Conservation (phyloP, 2,797 vertebrate species). For the Semaprochilodus insignis region DNA sequence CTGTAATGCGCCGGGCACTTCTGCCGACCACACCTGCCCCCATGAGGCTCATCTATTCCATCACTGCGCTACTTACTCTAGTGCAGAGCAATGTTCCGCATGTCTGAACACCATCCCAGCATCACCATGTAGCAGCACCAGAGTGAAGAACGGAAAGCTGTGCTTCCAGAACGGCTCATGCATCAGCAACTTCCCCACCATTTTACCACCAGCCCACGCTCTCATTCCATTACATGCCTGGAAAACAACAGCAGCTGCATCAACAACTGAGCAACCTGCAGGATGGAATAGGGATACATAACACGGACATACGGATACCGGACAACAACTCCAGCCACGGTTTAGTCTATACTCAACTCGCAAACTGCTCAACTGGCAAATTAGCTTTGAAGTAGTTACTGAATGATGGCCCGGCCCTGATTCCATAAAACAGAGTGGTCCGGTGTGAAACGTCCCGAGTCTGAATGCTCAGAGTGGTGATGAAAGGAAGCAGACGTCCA, state of each 20-base stretch:
- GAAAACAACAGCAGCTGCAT: slow-evolving; percentile 54
- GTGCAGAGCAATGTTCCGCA: not conserved
- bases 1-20: slow-evolving; percentile 19
- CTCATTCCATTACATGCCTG: slow-evolving; percentile 47
- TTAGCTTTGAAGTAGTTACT: no score
- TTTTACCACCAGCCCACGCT: slow-evolving; percentile 38
- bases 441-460: no score
- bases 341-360: no score
- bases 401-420: no score
- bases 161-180: not conserved
- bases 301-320: not conserved
- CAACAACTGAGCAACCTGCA: no score
- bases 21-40: slow-evolving; percentile 32
- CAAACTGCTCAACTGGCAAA: no score
- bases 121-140: no score
- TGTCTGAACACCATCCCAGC: not conserved
- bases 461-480: not conserved
- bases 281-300: not conserved
- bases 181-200: not conserved
- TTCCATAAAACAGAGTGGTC: no score
- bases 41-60: not conserved
- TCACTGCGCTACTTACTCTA: slow-evolving; percentile 28
- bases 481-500: not conserved
- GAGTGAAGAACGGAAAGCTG: not conserved
- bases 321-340: no score